Evolutionary conservation across 1,140 invertebrate genomes (phyloP), one percentile per base, ranked within the genome.

Genomic region (Andrena cerasifolii): DNA sequence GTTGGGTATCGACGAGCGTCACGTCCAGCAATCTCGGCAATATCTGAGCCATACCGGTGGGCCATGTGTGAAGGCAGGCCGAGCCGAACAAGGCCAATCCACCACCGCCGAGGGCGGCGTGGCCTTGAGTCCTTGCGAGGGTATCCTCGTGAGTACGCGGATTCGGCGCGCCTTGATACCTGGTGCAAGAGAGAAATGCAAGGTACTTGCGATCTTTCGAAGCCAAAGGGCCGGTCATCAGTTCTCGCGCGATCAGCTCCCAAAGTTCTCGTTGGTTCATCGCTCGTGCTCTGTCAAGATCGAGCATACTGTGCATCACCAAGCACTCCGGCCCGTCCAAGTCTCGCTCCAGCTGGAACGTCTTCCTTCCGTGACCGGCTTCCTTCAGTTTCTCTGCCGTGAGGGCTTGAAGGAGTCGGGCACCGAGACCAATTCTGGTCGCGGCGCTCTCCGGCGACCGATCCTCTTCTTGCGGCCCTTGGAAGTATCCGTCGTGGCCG

Each of bases 61-160:
- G 97, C 98, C 98, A 99, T 1, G 97, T 96, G 90, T 98, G 97
- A 47, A 99, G 94, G 89, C 97, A 98, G 5, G 96, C 97, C 0
- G 96, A 97, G 4, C 98, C 97, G 89, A 99, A 97, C 6, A 99
- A 92, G 4, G 98, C 98, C 51, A 99, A 92, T 6, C 97, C 98
- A 18, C 98, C 98, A 62, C 96, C 96, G 62, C 98, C 98, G 61
- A 99, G 92, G 3, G 98, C 98, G 43, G 96, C 96, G 91, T 99
- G 96, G 1, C 95, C 97, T 91, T 97, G 95, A 6, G 96, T 96
- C 63, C 96, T 93, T 7, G 94, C 93, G 28, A 97, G 90, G 40
- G 96, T 95, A 84, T 97, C 95, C 65, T 95, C 94, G 88, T 98
- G 96, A 16, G 95, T 95, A 63, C 85, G 86, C 21, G 87, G 89